Evolutionary conservation across 2,113 vertebrate genomes (phyloP), one percentile per base, ranked within the genome.

Genomic region (Dascyllus trimaculatus): DNA sequence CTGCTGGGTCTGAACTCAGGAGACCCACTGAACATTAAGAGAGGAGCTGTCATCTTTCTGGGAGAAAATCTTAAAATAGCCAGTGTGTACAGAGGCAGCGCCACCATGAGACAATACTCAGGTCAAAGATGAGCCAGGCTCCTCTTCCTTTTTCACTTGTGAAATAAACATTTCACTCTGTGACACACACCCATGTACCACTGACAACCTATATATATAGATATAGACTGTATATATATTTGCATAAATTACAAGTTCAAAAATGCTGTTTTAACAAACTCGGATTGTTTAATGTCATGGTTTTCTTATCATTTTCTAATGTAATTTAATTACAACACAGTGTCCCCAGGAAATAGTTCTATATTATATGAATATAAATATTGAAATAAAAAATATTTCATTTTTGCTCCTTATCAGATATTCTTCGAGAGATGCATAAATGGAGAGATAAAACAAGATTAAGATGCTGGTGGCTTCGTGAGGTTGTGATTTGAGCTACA

Each of bases 111-210:
- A 95, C 92, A 95, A 93, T 94, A 86, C 85, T 71, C 19, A 59
- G 93, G 93, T 93, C 92, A 94, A 92, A 92, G 91, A 93, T 92
- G 92, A 93, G 84, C 85, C 82, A n/a, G 68, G 84, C 86, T 79
- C 74, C 78, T 89, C 75, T 93, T 93, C 91, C 91, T 91, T 90
- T 93, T 89, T 88, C 81, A 85, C 82, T 90, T 81, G 78, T 84
- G 81, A 92, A 90, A 91, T 93, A 93, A 94, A 94, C 90, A 92
- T 86, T 91, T 88, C 63, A 78, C 71, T 86, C 73, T 70, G 62
- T 51, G 26, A 87, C 79, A 88, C 88, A 88, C 84, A 73, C 88
- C 85, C 85, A 81, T 70, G 60, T 11, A 70, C 45, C 56, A 32
- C 64, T 63, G 4, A 63, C 24, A 29, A 66, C 63, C 71, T 46